Evolutionary conservation across 2,797 vertebrate genomes (phyloP), one percentile per base, ranked within the genome.

Genomic region (Sebastiscus albofasciatus): DNA sequence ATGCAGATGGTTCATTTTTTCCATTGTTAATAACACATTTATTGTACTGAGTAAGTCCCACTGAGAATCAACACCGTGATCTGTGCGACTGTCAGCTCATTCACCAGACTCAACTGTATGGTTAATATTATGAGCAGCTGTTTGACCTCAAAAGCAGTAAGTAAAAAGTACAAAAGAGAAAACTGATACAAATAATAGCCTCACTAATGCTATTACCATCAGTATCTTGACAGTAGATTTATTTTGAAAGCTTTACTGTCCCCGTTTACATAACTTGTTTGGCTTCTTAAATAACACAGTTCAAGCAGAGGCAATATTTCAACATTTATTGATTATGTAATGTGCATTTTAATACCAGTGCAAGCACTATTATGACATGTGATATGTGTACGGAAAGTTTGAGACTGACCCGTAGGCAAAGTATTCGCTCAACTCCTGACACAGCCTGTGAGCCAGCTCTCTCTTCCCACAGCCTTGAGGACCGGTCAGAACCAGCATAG

Each of bases 401-500:
- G 39, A 16, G 24, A 95, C 96, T 96, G 83, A 99, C 98, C 97
- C 96, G 0, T 96, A 97, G 81, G 96, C 96, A 87, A 99, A 97
- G 93, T 95, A 96, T 64, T 96, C 93, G 36, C 77, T 94, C 85
- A 98, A 97, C 29, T 98, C 94, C 18, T 94, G 95, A 92, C 97
- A 99, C 88, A 99, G 95, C 64, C 93, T 96, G 84, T 98, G 96
- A 6, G 95, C 90, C 10, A 99, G 93, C 73, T 98, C 96, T 62
- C 97, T 95, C 80, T 97, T 99, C 8, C 98, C 97, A 58, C 97
- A 97, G 20, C 95, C 96, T 78, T 96, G 89, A 2, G 98, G 98
- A 1, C 99, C 98, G 0, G 93, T 95, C 34, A 99, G 87, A 10
- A 99, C 95, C 94, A 99, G 79, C 96, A 99, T 96, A 8, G 98